Evolutionary conservation across 2,113 vertebrate species (phyloP), one percentile per base, ranked within the genome.

Genomic region (Equus przewalskii): DNA sequence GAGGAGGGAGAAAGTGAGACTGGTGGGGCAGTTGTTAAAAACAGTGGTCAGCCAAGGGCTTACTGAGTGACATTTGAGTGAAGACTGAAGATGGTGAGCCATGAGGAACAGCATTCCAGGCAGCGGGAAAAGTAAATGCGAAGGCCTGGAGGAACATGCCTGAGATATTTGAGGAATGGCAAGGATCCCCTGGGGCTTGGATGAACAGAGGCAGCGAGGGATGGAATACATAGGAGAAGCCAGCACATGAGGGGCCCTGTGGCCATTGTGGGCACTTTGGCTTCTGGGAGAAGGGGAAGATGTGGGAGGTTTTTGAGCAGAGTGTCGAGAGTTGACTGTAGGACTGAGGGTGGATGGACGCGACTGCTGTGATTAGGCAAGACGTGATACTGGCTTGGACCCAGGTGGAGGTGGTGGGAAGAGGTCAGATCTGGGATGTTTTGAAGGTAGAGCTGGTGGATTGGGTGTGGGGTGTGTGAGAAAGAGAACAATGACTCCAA

Each of bases 191-290:
- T 6, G 2, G 15, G 33, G 33, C 24, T 7, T 18, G 58, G 46
- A 91, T 84, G 26, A 89, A 28, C 21, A 80, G 30, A 58, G 75
- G 33, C 7, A 10, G 13, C 0, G 4, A 46, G 49, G 30, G 73
- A 21, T 14, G 7, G 76, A 22, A 5, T 24, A 19, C 65, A 51
- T 6, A 41, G 56, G 28, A 36, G 49, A n/a, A 28, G 79, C 24
- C 15, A 10, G 44, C 0, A 1, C 30, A 2, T 10, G 6, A n/a
- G 44, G 19, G 73, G 18, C 33, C 19, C 13, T 1, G 7, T 3
- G 64, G 36, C 49, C 22, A 5, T 12, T 11, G 49, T 41, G 75
- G n/a, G 22, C 41, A 11, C 60, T 49, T 28, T 15, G 33, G 1
- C 46, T 79, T 79, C 54, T 65, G 73, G 64, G 49, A 49, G 14